Conservation (phyloP, 1,140 invertebrate species). For the Proales similis region DNA sequence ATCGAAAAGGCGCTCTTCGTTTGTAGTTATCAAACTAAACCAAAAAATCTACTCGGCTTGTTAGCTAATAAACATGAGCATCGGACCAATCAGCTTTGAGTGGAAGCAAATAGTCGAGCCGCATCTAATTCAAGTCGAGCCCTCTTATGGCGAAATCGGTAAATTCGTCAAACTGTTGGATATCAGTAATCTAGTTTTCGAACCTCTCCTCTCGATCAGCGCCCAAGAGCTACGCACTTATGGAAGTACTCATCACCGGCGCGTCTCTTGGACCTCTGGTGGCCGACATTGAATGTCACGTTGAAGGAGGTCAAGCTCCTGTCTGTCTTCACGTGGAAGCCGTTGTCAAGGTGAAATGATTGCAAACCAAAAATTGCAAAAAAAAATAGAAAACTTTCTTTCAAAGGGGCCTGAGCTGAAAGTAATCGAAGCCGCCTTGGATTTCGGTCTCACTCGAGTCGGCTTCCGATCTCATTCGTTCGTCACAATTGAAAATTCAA, state of each 20-base stretch:
- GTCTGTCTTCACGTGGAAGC: conserved; percentile 47
- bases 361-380: background rate
- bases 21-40: conserved; percentile 12
- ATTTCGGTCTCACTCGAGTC: conserved; percentile 47
- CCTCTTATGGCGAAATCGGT: conserved; percentile 52
- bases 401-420: conserved; percentile 47
- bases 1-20: background rate
- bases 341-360: conserved; percentile 46
- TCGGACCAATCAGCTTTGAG: conserved; percentile 48
- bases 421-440: conserved; percentile 44
- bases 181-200: conserved; percentile 42
- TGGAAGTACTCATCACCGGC: conserved; percentile 49
- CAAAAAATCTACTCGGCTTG: conserved; percentile 18
- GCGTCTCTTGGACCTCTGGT: conserved; percentile 45
- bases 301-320: conserved; percentile 48
- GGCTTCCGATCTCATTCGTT: conserved; percentile 41
- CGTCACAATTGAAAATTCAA: conserved; percentile 43
- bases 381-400: conserved; percentile 14
- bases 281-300: conserved; percentile 46
- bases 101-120: conserved; percentile 45
- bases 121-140: conserved; percentile 49
- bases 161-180: conserved; percentile 12
- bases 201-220: conserved; percentile 41
- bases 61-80: conserved; percentile 52
- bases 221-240: conserved; percentile 39